These are phyloP conservation scores for Pterobdella sp. DNA, from an alignment of 2,888 invertebrate species.

Conservation along the genomic window DNA sequence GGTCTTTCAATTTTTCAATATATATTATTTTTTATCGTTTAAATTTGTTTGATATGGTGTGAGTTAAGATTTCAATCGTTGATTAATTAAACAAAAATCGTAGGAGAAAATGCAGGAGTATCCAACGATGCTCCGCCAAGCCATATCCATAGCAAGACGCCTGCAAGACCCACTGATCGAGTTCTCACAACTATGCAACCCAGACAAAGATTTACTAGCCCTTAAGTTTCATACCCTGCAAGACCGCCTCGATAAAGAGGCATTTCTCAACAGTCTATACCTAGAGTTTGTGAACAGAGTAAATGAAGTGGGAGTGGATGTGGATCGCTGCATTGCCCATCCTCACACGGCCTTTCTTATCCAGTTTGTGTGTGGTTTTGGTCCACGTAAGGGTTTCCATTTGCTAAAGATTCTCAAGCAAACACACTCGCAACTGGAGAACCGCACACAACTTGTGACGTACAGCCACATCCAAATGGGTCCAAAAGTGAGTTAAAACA, in stretches of 20 bases:
- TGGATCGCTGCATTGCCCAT: conserved; percentile 82
- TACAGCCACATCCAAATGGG: conserved; percentile 90
- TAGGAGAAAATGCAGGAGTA: conserved; percentile 81
- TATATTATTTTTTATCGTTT: background rate
- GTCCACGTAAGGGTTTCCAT: conserved; percentile 75
- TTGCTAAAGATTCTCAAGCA: conserved; percentile 58
- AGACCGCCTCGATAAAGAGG: conserved; percentile 65
- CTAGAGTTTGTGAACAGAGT: conserved; percentile 82
- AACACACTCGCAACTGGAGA: conserved; percentile 77
- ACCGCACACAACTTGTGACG: conserved; percentile 87
- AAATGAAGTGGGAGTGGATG: conserved; percentile 95
- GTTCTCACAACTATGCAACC: conserved; percentile 87
- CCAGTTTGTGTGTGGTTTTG: conserved; percentile 93
- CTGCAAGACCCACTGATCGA: conserved; percentile 92
- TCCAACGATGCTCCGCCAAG: conserved; percentile 79
- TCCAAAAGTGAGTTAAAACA: conserved; percentile 64
- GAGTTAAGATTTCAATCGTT: background rate
- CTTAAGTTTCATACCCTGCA: conserved; percentile 78
- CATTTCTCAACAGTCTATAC: conserved; percentile 72
- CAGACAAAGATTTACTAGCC: conserved; percentile 91
- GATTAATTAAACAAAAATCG: background rate
- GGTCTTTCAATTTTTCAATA: too few species aligned
- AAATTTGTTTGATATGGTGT: background rate
- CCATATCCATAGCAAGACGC: conserved; percentile 81
- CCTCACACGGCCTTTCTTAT: conserved; percentile 75